phyloP scores from a whole-genome alignment of 2,797 vertebrate species.

The Ispidina picta region DNA sequence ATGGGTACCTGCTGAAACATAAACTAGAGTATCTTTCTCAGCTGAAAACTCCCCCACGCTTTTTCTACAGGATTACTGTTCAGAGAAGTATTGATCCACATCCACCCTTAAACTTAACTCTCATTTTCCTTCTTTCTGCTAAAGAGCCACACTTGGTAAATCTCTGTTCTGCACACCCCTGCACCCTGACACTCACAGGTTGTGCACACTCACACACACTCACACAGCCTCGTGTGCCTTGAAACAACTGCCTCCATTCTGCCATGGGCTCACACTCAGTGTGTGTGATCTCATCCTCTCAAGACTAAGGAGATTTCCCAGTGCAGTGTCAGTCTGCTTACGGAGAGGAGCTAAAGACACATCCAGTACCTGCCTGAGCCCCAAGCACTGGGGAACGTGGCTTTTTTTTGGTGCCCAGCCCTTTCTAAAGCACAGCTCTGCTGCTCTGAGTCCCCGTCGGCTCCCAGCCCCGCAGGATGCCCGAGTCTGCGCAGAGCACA shows the following conservation, averaged over 20 bases:
- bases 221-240: background rate
- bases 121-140: background rate
- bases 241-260: background rate
- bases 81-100: background rate
- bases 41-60: background rate
- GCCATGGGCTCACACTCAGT: fast-evolving
- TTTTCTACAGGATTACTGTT: background rate
- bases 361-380: background rate
- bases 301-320: background rate
- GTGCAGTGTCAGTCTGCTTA: background rate
- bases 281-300: background rate
- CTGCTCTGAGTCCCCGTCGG: background rate
- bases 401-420: background rate
- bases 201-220: fast-evolving
- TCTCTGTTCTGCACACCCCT: fast-evolving
- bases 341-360: background rate
- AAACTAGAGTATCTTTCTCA: background rate
- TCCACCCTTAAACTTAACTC: background rate
- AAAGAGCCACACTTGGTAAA: background rate
- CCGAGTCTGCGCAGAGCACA: background rate
- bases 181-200: background rate
- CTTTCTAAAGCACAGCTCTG: background rate
- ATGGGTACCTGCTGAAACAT: background rate
- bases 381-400: background rate
- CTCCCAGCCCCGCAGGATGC: background rate